These are phyloP conservation scores for Papilio polytes DNA, from an alignment of 1,140 invertebrate species.

Conservation along the genomic window DNA sequence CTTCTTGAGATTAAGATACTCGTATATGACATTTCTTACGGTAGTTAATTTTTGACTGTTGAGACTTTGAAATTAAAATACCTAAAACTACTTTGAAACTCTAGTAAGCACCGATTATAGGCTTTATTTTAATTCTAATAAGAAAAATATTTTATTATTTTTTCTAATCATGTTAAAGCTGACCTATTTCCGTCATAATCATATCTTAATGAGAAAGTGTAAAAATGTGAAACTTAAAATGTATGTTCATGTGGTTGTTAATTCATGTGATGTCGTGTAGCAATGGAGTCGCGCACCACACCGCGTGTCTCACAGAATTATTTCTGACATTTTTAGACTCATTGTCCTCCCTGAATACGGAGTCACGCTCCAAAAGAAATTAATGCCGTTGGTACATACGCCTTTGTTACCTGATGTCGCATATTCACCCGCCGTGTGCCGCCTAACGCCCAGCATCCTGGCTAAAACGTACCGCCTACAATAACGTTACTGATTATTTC, in stretches of 20 bases:
- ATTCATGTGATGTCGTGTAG: constrained; percentile 46
- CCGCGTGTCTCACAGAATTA: constrained; percentile 82
- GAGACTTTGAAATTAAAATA: too few relatives aligned
- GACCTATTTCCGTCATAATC: background rate
- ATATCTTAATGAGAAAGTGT: background rate
- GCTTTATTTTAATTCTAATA: too few relatives aligned
- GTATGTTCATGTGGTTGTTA: background rate
- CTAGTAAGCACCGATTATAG: background rate
- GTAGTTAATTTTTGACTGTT: background rate
- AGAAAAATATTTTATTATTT: too few relatives aligned
- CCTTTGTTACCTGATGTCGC: constrained; percentile 61
- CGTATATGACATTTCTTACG: background rate
- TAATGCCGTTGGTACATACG: constrained; percentile 72
- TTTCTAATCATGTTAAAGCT: too few relatives aligned
- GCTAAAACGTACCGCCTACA: background rate
- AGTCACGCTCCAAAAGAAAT: constrained; percentile 83
- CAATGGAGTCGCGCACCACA: constrained; percentile 55
- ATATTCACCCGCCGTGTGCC: constrained; percentile 48
- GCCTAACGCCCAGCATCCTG: background rate
- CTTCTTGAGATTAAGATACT: background rate
- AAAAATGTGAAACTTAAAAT: background rate
- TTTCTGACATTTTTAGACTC: constrained; percentile 82
- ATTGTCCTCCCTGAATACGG: constrained; percentile 76
- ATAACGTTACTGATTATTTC: background rate
- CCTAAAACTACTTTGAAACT: background rate